Percentiles rank a stretch among this genome's conserved stretches.
phyloP scores from a whole-genome alignment of 30 jellyfish, hydroid and myxozoan genomes.

The Pelagia noctiluca region DNA sequence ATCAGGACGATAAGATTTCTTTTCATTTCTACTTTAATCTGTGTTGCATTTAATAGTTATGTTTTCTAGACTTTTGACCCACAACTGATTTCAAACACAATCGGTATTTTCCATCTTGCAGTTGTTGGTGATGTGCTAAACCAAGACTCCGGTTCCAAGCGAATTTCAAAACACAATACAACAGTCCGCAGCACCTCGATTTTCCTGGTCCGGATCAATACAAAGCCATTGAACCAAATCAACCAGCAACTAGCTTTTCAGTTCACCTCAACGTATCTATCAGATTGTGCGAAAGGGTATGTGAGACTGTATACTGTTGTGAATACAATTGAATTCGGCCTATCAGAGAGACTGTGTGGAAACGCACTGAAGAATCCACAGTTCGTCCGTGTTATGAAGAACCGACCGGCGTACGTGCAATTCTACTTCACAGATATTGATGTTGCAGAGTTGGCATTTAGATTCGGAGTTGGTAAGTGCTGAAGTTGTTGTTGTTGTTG shows the following conservation, averaged over 20 bases:
- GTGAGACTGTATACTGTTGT: constrained; percentile 11
- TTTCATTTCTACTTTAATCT: too few relatives aligned
- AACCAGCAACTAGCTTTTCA: constrained; percentile 19
- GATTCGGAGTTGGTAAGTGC: constrained; percentile 17
- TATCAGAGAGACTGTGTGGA: constrained; percentile 40
- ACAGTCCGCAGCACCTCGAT: constrained; percentile 1
- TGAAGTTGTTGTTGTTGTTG: too few relatives aligned
- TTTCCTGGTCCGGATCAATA: constrained; percentile 9
- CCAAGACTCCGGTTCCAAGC: neutral
- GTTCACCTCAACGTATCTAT: constrained; percentile 11
- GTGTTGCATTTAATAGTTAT: too few relatives aligned
- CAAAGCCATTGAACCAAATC: neutral
- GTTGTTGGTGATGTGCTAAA: neutral
- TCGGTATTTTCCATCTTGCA: constrained; percentile 6
- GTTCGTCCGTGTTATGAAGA: neutral
- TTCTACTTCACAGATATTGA: neutral
- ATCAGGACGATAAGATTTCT: too few relatives aligned
- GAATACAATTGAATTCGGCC: constrained; percentile 1
- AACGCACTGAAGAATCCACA: neutral
- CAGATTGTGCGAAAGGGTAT: constrained; percentile 25
- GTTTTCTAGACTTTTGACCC: too few relatives aligned
- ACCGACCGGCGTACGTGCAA: neutral
- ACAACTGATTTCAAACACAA: too few relatives aligned
- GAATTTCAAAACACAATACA: neutral
- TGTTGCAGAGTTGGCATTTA: neutral